phyloP scores from a whole-genome alignment of 1,140 invertebrate genomes.

The Solen grandis region DNA sequence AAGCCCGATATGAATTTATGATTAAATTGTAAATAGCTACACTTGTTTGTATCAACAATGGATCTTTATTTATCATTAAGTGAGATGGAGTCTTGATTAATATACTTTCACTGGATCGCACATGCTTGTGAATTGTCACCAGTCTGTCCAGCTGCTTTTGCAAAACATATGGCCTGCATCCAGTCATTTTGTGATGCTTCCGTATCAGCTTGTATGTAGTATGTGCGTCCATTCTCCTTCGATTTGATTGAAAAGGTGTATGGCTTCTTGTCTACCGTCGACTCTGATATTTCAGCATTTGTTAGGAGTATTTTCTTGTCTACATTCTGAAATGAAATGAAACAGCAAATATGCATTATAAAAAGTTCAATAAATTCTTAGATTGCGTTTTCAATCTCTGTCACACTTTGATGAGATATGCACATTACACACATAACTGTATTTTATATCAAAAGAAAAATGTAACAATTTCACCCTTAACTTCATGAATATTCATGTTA shows the following conservation, averaged over 20 bases:
- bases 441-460: no score
- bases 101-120: slow-evolving; percentile 71
- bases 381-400: no score
- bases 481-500: no score
- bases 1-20: no score
- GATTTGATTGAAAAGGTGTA: slow-evolving; percentile 77
- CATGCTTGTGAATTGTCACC: slow-evolving; percentile 77
- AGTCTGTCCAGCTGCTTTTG: slow-evolving; percentile 75
- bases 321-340: slow-evolving; percentile 66
- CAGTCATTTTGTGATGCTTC: slow-evolving; percentile 76
- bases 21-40: no score
- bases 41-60: no score
- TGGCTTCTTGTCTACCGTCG: slow-evolving; percentile 76
- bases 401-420: no score
- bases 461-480: no score
- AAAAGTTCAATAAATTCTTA: no score
- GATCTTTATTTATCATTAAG: no score
- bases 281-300: slow-evolving; percentile 78
- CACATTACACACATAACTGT: slow-evolving; percentile 16
- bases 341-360: background rate
- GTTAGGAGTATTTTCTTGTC: slow-evolving; percentile 74
- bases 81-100: background rate
- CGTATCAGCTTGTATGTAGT: slow-evolving; percentile 78
- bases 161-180: slow-evolving; percentile 81
- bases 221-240: slow-evolving; percentile 75